Evolutionary conservation across 2,797 vertebrate species (phyloP).

Genomic region (Anisognathus igniventris): DNA sequence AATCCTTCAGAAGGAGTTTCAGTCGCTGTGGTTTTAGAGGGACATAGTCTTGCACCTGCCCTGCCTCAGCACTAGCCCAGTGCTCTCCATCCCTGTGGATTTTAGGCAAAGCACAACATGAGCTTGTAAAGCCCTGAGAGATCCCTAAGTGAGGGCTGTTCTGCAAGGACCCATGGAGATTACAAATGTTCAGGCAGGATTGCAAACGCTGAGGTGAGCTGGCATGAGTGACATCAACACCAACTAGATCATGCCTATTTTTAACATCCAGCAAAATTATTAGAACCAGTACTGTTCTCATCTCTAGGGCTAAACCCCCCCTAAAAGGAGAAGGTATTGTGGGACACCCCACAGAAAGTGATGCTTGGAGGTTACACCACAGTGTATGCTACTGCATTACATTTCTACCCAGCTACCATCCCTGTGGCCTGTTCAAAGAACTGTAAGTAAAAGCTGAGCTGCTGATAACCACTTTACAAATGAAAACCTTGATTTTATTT

Average conservation of each 20-base stretch:
- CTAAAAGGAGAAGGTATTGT: not conserved
- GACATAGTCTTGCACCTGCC: not conserved
- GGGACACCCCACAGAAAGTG: not conserved
- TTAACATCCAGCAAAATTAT: not conserved
- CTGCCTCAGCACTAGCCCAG: not conserved
- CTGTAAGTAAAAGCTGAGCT: not conserved
- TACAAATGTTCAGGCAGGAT: not conserved
- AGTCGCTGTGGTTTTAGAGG: fast-evolving
- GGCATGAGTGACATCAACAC: not conserved
- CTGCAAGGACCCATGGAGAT: not conserved
- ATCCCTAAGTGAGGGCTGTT: not conserved
- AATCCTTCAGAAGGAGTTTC: not conserved
- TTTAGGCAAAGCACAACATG: not conserved
- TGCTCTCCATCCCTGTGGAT: not conserved
- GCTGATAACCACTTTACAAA: not conserved
- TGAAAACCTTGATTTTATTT: slow-evolving; percentile 25
- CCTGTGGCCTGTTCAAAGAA: not conserved
- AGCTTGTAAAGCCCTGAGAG: not conserved
- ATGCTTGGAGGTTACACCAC: not conserved
- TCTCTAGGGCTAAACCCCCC: not conserved
- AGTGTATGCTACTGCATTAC: not conserved
- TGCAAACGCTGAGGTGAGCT: not conserved
- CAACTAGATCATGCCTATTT: not conserved
- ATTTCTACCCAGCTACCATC: not conserved
- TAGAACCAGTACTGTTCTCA: not conserved